Conservation (phyloP, 2,797 vertebrate genomes). For the Acomys russatus region DNA sequence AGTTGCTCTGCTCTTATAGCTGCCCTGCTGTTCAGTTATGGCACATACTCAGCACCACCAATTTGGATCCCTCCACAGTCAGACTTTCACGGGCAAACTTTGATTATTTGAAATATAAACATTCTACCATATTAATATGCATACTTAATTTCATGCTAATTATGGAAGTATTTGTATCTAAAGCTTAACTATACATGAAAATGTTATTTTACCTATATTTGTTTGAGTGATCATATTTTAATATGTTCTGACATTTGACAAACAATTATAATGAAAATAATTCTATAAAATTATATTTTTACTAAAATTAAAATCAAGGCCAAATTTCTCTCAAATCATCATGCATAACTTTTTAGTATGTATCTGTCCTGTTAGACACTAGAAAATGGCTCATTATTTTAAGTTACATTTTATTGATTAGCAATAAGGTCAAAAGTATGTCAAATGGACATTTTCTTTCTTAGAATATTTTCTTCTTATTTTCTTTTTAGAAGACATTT, state of each 20-base stretch:
- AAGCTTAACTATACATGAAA: neutral
- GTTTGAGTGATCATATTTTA: neutral
- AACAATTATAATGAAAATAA: neutral
- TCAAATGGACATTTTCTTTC: neutral
- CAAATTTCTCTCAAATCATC: neutral
- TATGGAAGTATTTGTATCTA: neutral
- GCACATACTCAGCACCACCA: too few species aligned
- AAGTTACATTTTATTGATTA: neutral
- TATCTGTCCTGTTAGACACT: neutral
- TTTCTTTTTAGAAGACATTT: neutral
- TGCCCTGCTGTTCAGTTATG: too few species aligned
- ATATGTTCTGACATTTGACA: neutral
- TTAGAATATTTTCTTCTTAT: constrained; percentile 13
- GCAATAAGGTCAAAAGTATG: neutral
- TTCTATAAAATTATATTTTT: neutral
- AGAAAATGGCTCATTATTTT: neutral
- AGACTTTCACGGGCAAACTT: neutral
- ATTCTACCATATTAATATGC: neutral
- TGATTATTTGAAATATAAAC: neutral
- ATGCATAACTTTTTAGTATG: neutral
- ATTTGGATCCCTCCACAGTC: too few species aligned
- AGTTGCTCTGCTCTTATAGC: too few species aligned
- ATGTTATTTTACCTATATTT: neutral
- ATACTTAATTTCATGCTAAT: neutral
- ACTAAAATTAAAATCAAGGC: neutral